These are phyloP conservation scores for Acanthaster planci DNA, from an alignment of 35 echinoderm and acorn worm genomes.

Conservation along the genomic window DNA sequence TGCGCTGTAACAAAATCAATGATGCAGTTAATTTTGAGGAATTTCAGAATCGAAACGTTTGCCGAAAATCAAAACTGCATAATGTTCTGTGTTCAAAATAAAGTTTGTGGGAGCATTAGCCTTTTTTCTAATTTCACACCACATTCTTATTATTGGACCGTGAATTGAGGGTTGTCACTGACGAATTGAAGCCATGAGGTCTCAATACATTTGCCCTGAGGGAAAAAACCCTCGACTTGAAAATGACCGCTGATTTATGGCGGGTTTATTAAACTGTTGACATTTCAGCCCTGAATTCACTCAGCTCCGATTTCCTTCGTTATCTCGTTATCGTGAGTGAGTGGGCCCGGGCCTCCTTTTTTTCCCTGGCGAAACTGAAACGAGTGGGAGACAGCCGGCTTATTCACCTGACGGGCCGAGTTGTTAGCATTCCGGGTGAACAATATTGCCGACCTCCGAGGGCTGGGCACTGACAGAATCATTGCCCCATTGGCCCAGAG, in stretches of 20 bases:
- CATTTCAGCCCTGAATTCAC: not conserved
- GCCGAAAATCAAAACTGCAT: no score
- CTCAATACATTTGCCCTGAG: not conserved
- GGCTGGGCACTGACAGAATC: not conserved
- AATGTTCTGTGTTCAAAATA: no score
- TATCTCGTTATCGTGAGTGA: slow-evolving; percentile 31
- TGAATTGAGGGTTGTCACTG: no score
- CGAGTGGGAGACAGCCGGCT: not conserved
- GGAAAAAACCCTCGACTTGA: not conserved
- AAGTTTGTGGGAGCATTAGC: no score
- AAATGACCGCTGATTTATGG: not conserved
- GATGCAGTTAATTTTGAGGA: no score
- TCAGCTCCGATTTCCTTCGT: not conserved
- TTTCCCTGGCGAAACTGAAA: not conserved
- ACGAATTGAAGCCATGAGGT: not conserved
- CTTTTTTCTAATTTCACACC: no score
- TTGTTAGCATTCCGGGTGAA: slow-evolving; percentile 22
- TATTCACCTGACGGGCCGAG: not conserved
- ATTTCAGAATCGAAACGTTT: no score
- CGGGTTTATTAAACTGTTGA: not conserved
- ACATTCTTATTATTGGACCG: no score
- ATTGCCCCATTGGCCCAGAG: slow-evolving; percentile 20
- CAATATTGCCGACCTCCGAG: not conserved
- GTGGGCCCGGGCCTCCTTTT: not conserved
- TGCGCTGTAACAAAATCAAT: no score